Percentiles rank a stretch among this genome's conserved stretches.
phyloP scores from a whole-genome alignment of 30 jellyfish, hydroid and myxozoan genomes.

The Nemopilema nomurai region DNA sequence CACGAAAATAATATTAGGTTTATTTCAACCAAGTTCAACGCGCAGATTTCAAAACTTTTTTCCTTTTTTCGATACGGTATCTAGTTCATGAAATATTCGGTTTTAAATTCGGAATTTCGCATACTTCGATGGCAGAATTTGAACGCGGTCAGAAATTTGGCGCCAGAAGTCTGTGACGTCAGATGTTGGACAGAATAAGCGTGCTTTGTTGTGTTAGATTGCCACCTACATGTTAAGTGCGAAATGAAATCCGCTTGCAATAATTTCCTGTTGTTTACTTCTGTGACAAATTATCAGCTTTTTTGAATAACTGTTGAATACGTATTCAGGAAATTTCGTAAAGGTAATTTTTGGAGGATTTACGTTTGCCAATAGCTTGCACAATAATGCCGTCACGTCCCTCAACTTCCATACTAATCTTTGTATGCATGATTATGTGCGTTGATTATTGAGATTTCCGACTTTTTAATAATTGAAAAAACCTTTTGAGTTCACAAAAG shows the following conservation, averaged over 20 bases:
- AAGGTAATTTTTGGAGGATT: background rate
- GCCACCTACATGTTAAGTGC: background rate
- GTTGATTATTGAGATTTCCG: background rate
- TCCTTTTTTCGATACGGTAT: background rate
- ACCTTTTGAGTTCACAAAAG: background rate
- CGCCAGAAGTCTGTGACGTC: background rate
- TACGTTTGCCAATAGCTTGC: background rate
- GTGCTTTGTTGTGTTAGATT: background rate
- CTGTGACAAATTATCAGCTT: background rate
- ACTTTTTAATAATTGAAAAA: background rate
- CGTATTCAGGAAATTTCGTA: background rate
- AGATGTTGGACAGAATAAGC: background rate
- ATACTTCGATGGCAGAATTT: background rate
- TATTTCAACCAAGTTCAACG: background rate
- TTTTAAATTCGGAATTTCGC: background rate
- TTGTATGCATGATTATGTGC: background rate
- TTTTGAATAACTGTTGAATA: background rate
- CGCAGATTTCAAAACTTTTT: background rate
- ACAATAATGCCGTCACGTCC: background rate
- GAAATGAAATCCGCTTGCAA: background rate
- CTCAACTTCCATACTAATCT: background rate
- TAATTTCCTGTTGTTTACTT: background rate
- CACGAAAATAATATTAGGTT: background rate
- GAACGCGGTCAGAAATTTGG: background rate
- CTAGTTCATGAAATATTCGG: background rate